These are phyloP conservation scores for Eustalomyia histrio DNA, from an alignment of 2,888 invertebrate species.

Conservation along the genomic window DNA sequence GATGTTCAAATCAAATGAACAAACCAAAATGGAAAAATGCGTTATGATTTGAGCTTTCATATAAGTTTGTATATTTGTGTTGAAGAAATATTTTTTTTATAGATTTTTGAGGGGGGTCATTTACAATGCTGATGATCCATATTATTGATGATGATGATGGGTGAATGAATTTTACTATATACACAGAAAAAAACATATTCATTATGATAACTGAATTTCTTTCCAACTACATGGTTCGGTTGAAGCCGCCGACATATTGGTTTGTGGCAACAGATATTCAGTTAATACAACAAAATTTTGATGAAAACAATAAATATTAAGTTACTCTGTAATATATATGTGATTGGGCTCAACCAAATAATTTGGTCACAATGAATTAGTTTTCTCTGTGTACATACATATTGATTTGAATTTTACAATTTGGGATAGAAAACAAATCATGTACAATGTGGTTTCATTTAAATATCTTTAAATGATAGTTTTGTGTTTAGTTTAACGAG, in stretches of 20 bases:
- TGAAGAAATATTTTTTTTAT: conserved; percentile 10
- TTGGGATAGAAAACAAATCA: conserved; percentile 7
- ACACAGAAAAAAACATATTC: too few species aligned
- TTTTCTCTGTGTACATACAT: too few species aligned
- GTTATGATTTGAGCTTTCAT: conserved; percentile 37
- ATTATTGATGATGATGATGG: neutral
- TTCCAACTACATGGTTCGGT: too few species aligned
- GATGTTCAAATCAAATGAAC: neutral
- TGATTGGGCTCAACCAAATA: too few species aligned
- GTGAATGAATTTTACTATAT: neutral
- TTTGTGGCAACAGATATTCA: too few species aligned
- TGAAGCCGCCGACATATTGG: too few species aligned
- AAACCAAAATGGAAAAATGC: conserved; percentile 4
- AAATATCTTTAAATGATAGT: conserved; percentile 9
- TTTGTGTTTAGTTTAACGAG: too few species aligned
- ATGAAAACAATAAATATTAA: too few species aligned
- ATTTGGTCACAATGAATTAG: too few species aligned
- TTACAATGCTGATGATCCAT: conserved; percentile 1
- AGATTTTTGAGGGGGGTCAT: neutral
- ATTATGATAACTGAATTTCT: too few species aligned
- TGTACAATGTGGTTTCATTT: conserved; percentile 32
- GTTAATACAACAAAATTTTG: too few species aligned
- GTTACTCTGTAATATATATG: too few species aligned
- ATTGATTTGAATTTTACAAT: neutral
- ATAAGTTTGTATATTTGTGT: conserved; percentile 9